Percentiles rank a stretch among this genome's conserved stretches.
These are phyloP conservation scores for Drosophila parabipectinata DNA, from an alignment of 1,140 invertebrate species.

Conservation along the genomic window DNA sequence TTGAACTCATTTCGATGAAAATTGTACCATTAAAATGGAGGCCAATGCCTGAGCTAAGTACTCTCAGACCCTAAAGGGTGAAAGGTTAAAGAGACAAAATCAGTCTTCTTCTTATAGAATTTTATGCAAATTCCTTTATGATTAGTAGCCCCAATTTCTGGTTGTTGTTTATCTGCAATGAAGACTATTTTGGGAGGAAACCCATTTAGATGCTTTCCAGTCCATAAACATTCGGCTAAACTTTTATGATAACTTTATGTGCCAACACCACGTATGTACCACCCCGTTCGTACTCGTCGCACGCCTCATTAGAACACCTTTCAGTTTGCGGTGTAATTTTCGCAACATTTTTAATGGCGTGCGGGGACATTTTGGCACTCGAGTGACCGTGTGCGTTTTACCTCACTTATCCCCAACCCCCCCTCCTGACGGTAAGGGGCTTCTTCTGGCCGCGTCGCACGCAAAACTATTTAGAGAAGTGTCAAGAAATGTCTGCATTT, in stretches of 20 bases:
- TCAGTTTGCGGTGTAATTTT: conserved; percentile 81
- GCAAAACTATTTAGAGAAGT: conserved; percentile 83
- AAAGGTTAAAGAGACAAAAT: not conserved
- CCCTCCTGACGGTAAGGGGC: not conserved
- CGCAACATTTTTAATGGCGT: conserved; percentile 82
- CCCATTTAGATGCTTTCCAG: conserved; percentile 36
- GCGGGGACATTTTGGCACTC: conserved; percentile 80
- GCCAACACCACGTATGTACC: not conserved
- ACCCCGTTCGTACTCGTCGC: conserved; percentile 52
- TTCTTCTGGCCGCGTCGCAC: conserved; percentile 56
- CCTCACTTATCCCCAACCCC: not conserved
- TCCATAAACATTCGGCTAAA: conserved; percentile 33
- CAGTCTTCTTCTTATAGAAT: not conserved
- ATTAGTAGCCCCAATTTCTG: conserved; percentile 2
- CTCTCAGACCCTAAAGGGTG: not conserved
- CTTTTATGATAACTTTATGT: conserved; percentile 36
- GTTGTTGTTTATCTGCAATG: not conserved
- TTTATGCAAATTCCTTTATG: not conserved
- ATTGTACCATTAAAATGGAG: conserved; percentile 63
- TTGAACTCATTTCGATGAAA: conserved; percentile 71
- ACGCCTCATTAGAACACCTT: conserved; percentile 81
- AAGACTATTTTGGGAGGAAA: conserved; percentile 16
- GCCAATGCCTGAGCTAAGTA: conserved; percentile 52
- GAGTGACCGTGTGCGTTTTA: conserved; percentile 72
- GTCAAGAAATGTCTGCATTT: conserved; percentile 82